Percentiles rank a stretch among this genome's conserved stretches.
Conservation (phyloP, 2,113 vertebrate genomes). For the Elachura formosa region DNA sequence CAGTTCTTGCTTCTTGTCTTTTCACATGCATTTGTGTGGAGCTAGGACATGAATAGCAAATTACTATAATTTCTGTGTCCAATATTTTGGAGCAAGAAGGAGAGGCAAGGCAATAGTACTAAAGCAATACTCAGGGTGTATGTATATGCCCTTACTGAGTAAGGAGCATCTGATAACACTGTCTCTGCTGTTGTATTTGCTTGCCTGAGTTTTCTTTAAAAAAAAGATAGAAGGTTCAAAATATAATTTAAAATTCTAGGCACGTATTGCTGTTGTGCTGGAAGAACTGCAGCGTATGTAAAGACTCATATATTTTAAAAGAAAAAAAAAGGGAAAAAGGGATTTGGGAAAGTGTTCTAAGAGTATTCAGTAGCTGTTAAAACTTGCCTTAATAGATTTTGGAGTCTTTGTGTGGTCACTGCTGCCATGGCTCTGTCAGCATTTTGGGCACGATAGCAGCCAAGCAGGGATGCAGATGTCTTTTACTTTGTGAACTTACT, state of each 20-base stretch:
- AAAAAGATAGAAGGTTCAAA: background rate
- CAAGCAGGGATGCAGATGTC: background rate
- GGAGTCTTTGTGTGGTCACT: conserved; percentile 41
- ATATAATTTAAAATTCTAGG: background rate
- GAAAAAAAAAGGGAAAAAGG: background rate
- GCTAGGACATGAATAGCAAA: background rate
- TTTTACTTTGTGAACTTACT: background rate
- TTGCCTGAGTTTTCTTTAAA: background rate
- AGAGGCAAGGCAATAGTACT: background rate
- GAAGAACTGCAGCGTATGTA: background rate
- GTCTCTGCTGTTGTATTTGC: background rate
- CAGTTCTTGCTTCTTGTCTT: background rate
- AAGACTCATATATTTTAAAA: background rate
- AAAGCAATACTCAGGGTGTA: background rate
- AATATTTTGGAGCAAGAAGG: background rate
- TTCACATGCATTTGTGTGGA: background rate
- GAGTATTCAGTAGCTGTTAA: background rate
- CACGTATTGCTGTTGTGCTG: background rate
- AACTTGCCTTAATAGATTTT: background rate
- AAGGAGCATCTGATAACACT: background rate
- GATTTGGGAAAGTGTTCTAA: background rate
- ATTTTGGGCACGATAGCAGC: background rate
- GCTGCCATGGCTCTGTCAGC: background rate
- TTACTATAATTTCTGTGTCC: background rate
- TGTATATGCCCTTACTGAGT: background rate